These are phyloP conservation scores for Pyralis farinalis DNA, from an alignment of 2,888 invertebrate species.

Conservation along the genomic window DNA sequence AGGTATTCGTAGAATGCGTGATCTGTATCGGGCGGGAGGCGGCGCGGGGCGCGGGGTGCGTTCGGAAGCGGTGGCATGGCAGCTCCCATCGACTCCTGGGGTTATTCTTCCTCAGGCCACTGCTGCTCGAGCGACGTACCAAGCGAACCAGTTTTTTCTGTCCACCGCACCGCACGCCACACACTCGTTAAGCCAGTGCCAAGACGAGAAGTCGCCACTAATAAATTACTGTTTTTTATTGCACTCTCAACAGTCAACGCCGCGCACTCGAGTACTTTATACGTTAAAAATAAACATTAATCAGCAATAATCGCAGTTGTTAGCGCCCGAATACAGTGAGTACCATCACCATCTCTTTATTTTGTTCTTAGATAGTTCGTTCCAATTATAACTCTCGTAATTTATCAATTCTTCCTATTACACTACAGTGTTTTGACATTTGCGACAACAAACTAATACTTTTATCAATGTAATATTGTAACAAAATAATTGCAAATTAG, in stretches of 20 bases:
- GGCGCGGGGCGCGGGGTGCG: constrained; percentile 68
- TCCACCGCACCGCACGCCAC: constrained; percentile 81
- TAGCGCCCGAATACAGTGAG: constrained; percentile 75
- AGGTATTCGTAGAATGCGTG: constrained; percentile 81
- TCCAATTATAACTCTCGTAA: constrained; percentile 55
- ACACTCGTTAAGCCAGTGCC: constrained; percentile 83
- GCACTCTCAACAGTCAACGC: constrained; percentile 77
- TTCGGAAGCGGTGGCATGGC: constrained; percentile 81
- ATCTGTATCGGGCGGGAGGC: constrained; percentile 76
- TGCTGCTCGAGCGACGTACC: constrained; percentile 78
- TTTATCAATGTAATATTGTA: constrained; percentile 8
- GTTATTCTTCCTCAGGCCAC: constrained; percentile 82
- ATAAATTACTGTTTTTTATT: constrained; percentile 81
- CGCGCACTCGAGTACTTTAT: constrained; percentile 75
- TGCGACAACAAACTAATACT: constrained; percentile 5
- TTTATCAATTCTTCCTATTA: constrained; percentile 19
- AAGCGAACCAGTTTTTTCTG: constrained; percentile 83
- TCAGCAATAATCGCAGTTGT: constrained; percentile 69
- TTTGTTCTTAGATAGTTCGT: constrained; percentile 49
- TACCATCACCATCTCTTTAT: constrained; percentile 56
- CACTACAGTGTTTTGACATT: neutral
- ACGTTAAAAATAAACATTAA: constrained; percentile 77
- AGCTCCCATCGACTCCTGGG: constrained; percentile 81
- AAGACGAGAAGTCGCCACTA: constrained; percentile 84
- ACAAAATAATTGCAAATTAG: neutral